Evolutionary conservation across 2,797 vertebrate species (phyloP).

Genomic region (Acridotheres tristis): DNA sequence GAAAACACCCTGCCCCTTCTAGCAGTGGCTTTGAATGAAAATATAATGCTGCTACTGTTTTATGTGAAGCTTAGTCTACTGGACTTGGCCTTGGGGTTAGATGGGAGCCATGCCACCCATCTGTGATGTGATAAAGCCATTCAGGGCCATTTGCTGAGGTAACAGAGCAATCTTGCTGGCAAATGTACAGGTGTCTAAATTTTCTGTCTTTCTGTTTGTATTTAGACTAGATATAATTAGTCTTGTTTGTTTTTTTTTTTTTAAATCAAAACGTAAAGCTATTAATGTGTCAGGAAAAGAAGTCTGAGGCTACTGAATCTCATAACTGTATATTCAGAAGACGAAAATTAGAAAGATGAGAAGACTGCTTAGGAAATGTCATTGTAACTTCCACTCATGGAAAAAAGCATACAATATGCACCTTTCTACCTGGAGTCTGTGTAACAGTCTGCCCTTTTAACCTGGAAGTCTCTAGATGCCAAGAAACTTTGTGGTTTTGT

Average conservation of each 20-base stretch:
- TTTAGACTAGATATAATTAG: background rate
- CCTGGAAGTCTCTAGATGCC: background rate
- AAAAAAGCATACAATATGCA: background rate
- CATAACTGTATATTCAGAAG: background rate
- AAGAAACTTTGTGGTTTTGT: background rate
- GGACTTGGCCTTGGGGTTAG: background rate
- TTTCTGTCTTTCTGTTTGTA: background rate
- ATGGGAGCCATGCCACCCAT: background rate
- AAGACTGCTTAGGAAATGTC: background rate
- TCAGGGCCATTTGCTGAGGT: background rate
- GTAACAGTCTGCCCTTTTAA: background rate
- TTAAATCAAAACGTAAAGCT: background rate
- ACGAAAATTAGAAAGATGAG: background rate
- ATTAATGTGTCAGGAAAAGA: background rate
- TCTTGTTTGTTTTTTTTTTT: background rate
- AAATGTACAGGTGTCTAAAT: background rate
- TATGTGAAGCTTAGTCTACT: background rate
- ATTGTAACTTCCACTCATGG: background rate
- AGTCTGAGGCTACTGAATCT: background rate
- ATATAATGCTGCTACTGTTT: background rate
- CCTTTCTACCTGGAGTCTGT: background rate
- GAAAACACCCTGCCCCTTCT: background rate
- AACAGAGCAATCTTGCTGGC: background rate
- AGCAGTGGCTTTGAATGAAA: background rate
- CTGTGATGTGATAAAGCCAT: background rate